Percentiles rank a stretch among this genome's conserved stretches.
Evolutionary conservation across 2,797 vertebrate genomes (phyloP).

Genomic region (Clarias platycephalus): DNA sequence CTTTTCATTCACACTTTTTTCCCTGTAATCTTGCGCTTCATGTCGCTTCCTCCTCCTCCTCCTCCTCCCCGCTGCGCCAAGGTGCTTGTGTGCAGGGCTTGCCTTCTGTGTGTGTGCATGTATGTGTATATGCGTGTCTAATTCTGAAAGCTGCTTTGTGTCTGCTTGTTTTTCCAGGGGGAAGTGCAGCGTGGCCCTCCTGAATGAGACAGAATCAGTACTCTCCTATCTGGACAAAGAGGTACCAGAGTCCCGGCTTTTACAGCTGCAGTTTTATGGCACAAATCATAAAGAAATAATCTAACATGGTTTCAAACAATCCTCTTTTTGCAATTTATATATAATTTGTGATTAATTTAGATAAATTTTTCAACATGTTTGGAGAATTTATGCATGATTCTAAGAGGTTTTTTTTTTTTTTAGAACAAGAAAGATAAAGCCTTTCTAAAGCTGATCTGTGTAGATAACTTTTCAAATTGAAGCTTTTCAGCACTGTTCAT

Average conservation of each 20-base stretch:
- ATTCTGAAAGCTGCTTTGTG: slow-evolving; percentile 20
- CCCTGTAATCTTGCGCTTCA: slow-evolving; percentile 42
- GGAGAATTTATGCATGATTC: background rate
- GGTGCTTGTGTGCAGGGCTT: slow-evolving; percentile 1
- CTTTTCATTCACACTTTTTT: slow-evolving; percentile 36
- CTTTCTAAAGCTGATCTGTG: background rate
- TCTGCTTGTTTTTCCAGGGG: slow-evolving; percentile 74
- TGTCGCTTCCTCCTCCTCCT: slow-evolving; percentile 11
- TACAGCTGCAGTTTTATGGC: background rate
- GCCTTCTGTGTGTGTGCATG: background rate
- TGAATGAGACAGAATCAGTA: slow-evolving; percentile 95
- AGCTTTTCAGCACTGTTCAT: background rate
- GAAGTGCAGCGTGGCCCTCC: slow-evolving; percentile 93
- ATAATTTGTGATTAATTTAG: background rate
- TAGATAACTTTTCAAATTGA: background rate
- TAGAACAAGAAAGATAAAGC: background rate
- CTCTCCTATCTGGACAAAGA: slow-evolving; percentile 96
- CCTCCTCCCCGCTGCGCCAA: background rate
- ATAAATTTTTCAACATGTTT: background rate
- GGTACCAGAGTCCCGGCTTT: slow-evolving; percentile 71
- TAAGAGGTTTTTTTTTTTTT: background rate
- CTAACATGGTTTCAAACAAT: background rate
- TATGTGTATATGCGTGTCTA: background rate
- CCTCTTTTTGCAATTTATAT: background rate
- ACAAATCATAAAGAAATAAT: background rate